Percentiles rank a stretch among this genome's conserved stretches.
Conservation (phyloP, 2,888 invertebrate species). For the Melieria omissa region DNA sequence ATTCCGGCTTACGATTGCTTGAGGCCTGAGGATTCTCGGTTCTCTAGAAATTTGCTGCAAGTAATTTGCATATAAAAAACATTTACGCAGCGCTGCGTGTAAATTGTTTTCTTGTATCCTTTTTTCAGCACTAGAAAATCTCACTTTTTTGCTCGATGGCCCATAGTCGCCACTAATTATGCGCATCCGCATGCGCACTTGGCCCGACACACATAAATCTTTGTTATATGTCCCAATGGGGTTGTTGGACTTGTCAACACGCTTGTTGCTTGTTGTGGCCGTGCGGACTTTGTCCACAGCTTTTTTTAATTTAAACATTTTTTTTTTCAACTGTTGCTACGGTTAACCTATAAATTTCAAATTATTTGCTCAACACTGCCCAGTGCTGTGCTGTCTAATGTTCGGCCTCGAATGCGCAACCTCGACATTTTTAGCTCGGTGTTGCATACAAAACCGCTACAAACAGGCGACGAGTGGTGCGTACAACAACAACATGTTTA, state of each 20-base stretch:
- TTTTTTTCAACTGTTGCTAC: too few relatives aligned
- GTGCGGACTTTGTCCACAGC: not conserved
- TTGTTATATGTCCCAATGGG: slow-evolving; percentile 50
- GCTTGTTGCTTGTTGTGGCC: not conserved
- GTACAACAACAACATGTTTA: slow-evolving; percentile 44
- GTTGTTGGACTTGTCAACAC: slow-evolving; percentile 37
- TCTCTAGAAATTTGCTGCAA: slow-evolving; percentile 21
- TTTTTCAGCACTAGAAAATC: slow-evolving; percentile 4
- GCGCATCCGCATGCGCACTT: slow-evolving; percentile 46
- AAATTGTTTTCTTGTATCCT: slow-evolving; percentile 39
- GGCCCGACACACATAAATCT: slow-evolving; percentile 54
- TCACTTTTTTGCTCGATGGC: not conserved
- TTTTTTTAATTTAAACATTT: slow-evolving; percentile 6
- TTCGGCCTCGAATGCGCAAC: too few relatives aligned
- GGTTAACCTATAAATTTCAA: slow-evolving; percentile 32
- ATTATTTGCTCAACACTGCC: slow-evolving; percentile 22
- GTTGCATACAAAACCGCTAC: too few relatives aligned
- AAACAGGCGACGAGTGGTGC: not conserved
- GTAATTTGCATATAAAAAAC: slow-evolving; percentile 60
- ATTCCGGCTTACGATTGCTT: not conserved
- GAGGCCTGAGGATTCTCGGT: not conserved
- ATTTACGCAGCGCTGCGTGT: slow-evolving; percentile 46
- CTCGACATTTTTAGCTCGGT: too few relatives aligned
- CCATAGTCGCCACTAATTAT: slow-evolving; percentile 57
- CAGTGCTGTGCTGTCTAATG: not conserved